A percentile compares a stretch with the other conserved stretches of the same genome.
Evolutionary conservation across 2,113 vertebrate genomes (phyloP).

Genomic region (Lynx canadensis): DNA sequence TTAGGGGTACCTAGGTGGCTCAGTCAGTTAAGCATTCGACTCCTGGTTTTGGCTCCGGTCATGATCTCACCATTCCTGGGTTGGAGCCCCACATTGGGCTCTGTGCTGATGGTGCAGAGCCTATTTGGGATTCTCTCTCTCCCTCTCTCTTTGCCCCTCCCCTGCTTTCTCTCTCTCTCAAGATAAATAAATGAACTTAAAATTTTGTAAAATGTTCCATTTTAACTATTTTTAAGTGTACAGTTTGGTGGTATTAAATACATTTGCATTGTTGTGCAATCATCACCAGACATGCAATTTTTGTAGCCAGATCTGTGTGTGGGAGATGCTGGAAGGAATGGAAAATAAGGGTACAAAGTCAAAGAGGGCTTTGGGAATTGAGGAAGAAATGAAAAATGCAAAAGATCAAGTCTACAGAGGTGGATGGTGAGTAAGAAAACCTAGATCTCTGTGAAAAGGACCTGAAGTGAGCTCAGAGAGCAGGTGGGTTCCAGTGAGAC

Average conservation of each 20-base stretch:
- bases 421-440: background rate
- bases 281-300: background rate
- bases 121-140: too few species aligned
- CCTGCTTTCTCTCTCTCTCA: too few species aligned
- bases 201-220: background rate
- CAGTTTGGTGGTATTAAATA: background rate
- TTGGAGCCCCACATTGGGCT: too few species aligned
- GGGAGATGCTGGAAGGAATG: background rate
- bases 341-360: background rate
- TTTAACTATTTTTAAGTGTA: background rate
- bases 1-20: too few species aligned
- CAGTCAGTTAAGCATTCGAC: too few species aligned
- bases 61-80: too few species aligned
- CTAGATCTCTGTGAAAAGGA: background rate
- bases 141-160: too few species aligned
- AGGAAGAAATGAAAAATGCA: background rate
- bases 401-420: background rate
- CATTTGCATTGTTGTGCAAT: background rate
- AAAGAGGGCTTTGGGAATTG: background rate
- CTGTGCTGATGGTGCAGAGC: too few species aligned
- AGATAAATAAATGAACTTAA: too few species aligned
- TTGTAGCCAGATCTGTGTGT: background rate
- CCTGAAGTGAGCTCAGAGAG: background rate
- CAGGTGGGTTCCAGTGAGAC: background rate
- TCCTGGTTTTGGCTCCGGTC: too few species aligned